Evolutionary conservation across 1,140 invertebrate species (phyloP).

Genomic region (Probaryconus sp.): DNA sequence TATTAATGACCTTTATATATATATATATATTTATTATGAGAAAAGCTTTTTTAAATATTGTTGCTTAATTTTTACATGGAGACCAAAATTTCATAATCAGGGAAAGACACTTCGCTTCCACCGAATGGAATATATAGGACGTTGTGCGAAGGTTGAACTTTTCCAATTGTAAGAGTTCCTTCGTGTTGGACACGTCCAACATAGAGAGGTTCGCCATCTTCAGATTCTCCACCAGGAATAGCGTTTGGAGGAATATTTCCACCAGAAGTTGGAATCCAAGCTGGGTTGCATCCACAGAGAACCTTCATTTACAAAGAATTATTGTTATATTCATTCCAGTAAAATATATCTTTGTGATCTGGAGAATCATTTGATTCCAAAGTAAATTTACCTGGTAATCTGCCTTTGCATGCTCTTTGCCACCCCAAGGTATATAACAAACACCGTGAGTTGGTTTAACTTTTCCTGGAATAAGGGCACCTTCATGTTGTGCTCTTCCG

Average conservation of each 20-base stretch:
- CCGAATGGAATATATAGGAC: constrained; percentile 86
- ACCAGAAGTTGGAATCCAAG: constrained; percentile 82
- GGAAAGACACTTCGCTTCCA: constrained; percentile 84
- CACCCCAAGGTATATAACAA: constrained; percentile 88
- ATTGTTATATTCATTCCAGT: constrained; percentile 23
- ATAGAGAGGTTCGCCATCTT: constrained; percentile 86
- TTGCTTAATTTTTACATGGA: constrained; percentile 8
- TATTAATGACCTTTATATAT: too few species aligned
- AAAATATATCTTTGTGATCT: too few species aligned
- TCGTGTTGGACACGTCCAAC: constrained; percentile 84
- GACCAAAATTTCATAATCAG: constrained; percentile 86
- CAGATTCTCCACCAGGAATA: constrained; percentile 84
- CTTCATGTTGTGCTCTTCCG: constrained; percentile 85
- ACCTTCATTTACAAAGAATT: constrained; percentile 73
- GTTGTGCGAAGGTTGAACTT: constrained; percentile 86
- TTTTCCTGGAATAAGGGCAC: constrained; percentile 88
- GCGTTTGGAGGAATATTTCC: constrained; percentile 85
- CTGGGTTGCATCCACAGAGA: constrained; percentile 80
- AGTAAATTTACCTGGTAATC: constrained; percentile 83
- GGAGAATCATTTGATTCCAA: too few species aligned
- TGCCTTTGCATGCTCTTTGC: constrained; percentile 84
- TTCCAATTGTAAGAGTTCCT: constrained; percentile 83
- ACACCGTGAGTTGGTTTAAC: constrained; percentile 84
- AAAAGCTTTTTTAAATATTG: background rate
- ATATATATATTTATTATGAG: background rate